A percentile compares a stretch with the other conserved stretches of the same genome.
Conservation (phyloP, 2,797 vertebrate genomes). For the Syngnathus acus region DNA sequence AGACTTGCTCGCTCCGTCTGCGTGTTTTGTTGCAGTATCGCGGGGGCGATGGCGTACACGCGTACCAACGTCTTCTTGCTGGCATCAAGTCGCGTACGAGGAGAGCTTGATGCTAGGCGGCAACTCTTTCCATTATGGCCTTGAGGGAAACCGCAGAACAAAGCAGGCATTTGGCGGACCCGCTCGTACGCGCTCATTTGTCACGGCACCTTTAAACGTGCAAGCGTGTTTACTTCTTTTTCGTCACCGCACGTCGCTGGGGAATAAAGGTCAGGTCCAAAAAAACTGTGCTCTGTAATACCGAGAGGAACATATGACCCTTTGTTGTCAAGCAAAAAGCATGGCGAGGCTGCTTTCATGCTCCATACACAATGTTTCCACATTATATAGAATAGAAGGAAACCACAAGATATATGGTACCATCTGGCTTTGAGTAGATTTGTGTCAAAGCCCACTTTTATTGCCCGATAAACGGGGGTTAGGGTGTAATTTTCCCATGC, state of each 20-base stretch:
- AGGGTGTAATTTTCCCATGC: slow-evolving; percentile 61
- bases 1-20: slow-evolving; percentile 65
- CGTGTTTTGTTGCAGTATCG: slow-evolving; percentile 59
- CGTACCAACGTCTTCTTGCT: slow-evolving; percentile 44
- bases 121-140: slow-evolving; percentile 53
- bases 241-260: slow-evolving; percentile 10
- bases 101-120: slow-evolving; percentile 47
- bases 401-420: slow-evolving; percentile 58
- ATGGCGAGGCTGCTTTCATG: slow-evolving; percentile 31
- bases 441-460: slow-evolving; percentile 66
- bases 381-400: slow-evolving; percentile 43
- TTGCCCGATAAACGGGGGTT: slow-evolving; percentile 49
- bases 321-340: slow-evolving; percentile 6
- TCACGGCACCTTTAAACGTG: slow-evolving; percentile 39
- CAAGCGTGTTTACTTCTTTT: slow-evolving; percentile 9
- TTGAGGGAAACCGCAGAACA: slow-evolving; percentile 57
- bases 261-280: neutral
- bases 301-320: slow-evolving; percentile 39
- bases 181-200: slow-evolving; percentile 36
- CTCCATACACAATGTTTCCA: slow-evolving; percentile 33
- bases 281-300: neutral
- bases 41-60: slow-evolving; percentile 16
- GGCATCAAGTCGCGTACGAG: slow-evolving; percentile 55
- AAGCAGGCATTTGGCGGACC: slow-evolving; percentile 32
- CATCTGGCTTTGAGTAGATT: slow-evolving; percentile 64